Evolutionary conservation across 2,113 vertebrate species (phyloP), one percentile per base, ranked within the genome.

Genomic region (Gambusia holbrooki): DNA sequence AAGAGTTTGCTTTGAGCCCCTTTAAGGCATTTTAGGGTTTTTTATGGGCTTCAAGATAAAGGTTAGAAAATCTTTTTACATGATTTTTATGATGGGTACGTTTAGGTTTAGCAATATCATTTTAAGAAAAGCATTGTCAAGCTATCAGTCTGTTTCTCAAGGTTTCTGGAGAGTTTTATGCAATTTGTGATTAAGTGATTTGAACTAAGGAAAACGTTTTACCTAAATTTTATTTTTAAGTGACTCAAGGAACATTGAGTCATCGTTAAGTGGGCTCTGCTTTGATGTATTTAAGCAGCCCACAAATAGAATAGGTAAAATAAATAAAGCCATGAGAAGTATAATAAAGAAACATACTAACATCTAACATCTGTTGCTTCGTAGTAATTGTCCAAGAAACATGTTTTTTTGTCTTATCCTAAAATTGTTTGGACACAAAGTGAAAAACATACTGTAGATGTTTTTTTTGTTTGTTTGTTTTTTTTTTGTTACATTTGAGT

Each of bases 401-500:
- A 0, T 33, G n/a, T 13, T 25, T 40, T 40, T 25, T 58, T 5
- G 30, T n/a, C 42, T 25, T 30, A 40, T 35, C 65, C 17, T 42
- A 64, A 80, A 69, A 1, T 63, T 76, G 66, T 79, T 79, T 71
- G 68, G 67, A 73, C 76, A 74, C 29, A 14, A 73, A 48, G 65
- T 19, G 40, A 13, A 64, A 71, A 71, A 45, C 64, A 79, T 62
- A 61, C 28, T 12, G 40, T 66, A 45, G 35, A 37, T 37, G 35
- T 11, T 11, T 42, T 61, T 83, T 80, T 65, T n/a, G n/a, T n/a
- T n/a, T n/a, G n/a, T n/a, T 48, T 37, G 35, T 11, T 11, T 35
- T 61, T 83, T 80, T 65, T 65, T 48, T 83, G 17, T 64, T 71
- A 66, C 63, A 63, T 83, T 66, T 71, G 69, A 73, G 66, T 84